phyloP scores from a whole-genome alignment of 2,888 invertebrate species.

The Megastigmus dorsalis region DNA sequence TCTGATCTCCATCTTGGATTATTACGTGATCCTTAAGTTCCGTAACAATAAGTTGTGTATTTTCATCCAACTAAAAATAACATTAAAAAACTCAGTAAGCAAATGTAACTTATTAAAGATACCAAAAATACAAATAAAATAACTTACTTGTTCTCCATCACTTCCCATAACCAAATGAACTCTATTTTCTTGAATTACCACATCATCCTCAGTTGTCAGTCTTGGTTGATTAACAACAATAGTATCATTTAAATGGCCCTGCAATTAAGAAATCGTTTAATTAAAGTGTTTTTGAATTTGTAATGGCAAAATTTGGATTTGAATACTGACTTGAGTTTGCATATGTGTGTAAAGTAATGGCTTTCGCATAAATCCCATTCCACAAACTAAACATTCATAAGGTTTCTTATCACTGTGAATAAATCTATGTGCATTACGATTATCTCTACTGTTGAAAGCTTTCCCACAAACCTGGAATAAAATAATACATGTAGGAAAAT shows the following conservation, averaged over 20 bases:
- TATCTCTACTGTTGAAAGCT: slow-evolving; percentile 88
- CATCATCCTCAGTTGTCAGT: slow-evolving; percentile 78
- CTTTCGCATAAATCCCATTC: slow-evolving; percentile 89
- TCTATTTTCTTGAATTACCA: slow-evolving; percentile 72
- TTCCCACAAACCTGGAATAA: slow-evolving; percentile 83
- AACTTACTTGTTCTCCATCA: slow-evolving; percentile 64
- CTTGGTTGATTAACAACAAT: slow-evolving; percentile 90
- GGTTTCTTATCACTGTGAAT: slow-evolving; percentile 91
- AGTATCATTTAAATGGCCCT: slow-evolving; percentile 86
- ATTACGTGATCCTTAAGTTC: slow-evolving; percentile 76
- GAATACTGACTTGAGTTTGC: slow-evolving; percentile 77
- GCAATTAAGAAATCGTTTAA: slow-evolving; percentile 58
- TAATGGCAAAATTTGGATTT: slow-evolving; percentile 52
- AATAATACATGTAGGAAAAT: background rate
- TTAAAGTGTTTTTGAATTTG: background rate
- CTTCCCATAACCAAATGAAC: slow-evolving; percentile 71
- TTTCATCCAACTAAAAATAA: slow-evolving; percentile 33
- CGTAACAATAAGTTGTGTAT: slow-evolving; percentile 74
- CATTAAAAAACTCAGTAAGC: background rate
- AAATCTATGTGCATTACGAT: slow-evolving; percentile 89
- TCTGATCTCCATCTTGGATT: slow-evolving; percentile 72
- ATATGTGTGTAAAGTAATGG: slow-evolving; percentile 86
- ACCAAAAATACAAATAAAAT: slow-evolving; percentile 14
- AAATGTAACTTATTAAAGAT: background rate
- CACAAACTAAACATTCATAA: slow-evolving; percentile 88